These are phyloP conservation scores for Polymixis flavicincta DNA, from an alignment of 2,888 invertebrate species.

Conservation along the genomic window DNA sequence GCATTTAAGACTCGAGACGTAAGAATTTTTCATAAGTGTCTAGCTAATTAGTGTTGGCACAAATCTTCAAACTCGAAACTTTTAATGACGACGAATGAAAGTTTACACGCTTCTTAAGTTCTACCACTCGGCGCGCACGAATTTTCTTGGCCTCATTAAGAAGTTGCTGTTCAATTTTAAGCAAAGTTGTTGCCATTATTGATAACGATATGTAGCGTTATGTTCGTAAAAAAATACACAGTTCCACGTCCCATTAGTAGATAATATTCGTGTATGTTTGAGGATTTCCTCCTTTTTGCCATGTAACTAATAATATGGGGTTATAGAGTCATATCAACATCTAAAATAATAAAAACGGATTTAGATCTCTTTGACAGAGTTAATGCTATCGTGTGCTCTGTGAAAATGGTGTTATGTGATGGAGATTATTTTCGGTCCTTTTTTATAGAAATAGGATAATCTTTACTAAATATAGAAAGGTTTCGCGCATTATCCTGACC, in stretches of 20 bases:
- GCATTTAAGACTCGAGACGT: conserved; percentile 67
- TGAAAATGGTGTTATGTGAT: conserved; percentile 31
- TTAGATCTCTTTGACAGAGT: conserved; percentile 48
- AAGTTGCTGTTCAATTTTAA: conserved; percentile 83
- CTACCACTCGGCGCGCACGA: conserved; percentile 81
- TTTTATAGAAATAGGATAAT: conserved; percentile 4
- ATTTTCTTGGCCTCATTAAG: conserved; percentile 89
- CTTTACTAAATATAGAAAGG: conserved; percentile 3
- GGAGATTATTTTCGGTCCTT: conserved; percentile 15
- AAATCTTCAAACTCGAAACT: conserved; percentile 87
- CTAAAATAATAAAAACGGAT: conserved; percentile 56
- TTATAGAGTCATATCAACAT: conserved; percentile 41
- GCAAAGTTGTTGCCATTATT: conserved; percentile 83
- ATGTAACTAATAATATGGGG: conserved; percentile 37
- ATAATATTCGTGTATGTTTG: conserved; percentile 43
- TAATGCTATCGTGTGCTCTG: conserved; percentile 5
- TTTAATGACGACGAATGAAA: conserved; percentile 89
- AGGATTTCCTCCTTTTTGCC: conserved; percentile 24
- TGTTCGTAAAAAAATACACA: conserved; percentile 66
- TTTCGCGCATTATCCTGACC: background rate
- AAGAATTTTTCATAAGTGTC: conserved; percentile 80
- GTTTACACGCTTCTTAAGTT: conserved; percentile 88
- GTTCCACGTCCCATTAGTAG: conserved; percentile 48
- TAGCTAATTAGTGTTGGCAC: conserved; percentile 88
- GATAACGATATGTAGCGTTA: conserved; percentile 78